Evolutionary conservation across 2,113 vertebrate genomes (phyloP), one percentile per base, ranked within the genome.

Genomic region (Microcebus griseorufus): DNA sequence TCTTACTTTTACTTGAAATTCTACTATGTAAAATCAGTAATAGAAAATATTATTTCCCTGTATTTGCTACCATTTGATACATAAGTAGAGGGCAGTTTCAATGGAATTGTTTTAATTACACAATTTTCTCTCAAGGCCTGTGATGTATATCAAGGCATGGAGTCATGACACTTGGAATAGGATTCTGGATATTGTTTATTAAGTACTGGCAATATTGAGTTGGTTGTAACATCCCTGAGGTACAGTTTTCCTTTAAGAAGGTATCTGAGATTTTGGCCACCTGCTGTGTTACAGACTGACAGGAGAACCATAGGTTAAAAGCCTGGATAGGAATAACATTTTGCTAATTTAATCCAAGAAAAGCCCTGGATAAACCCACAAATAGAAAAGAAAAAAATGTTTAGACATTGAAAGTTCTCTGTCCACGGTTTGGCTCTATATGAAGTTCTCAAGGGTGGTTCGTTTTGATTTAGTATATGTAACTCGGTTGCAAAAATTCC

Each of bases 1-100:
- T 70, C 22, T 58, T 78, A 34, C 17, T 83, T 90, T 92, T 72
- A 78, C 81, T 92, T 95, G 60, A 34, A 92, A 34, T 82, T 78
- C 45, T 76, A 51, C 14, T 45, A 25, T 65, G 70, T 60, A 81
- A 85, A 88, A 48, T 48, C 64, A 75, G 29, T 51, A 81, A 88
- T 75, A 48, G 8, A 55, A 76, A 67, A 65, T 65, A 37, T 89
- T 23, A n/a, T n/a, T n/a, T 88, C 16, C 16, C 78, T 85, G 9
- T 79, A 48, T 88, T 94, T 87, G 75, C 25, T 58, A 51, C 11
- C 5, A 85, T 22, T 90, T 23, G 32, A 20, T 75, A 60, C 4
- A 92, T 34, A 82, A 70, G 65, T 48, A 39, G 69, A 88, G 8
- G n/a, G 29, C n/a, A 90, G 7, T 97, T 94, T 96, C 5, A 25